Percentiles rank a stretch among this genome's conserved stretches.
Conservation (phyloP, 2,113 vertebrate genomes). For the Recurvirostra avosetta region DNA sequence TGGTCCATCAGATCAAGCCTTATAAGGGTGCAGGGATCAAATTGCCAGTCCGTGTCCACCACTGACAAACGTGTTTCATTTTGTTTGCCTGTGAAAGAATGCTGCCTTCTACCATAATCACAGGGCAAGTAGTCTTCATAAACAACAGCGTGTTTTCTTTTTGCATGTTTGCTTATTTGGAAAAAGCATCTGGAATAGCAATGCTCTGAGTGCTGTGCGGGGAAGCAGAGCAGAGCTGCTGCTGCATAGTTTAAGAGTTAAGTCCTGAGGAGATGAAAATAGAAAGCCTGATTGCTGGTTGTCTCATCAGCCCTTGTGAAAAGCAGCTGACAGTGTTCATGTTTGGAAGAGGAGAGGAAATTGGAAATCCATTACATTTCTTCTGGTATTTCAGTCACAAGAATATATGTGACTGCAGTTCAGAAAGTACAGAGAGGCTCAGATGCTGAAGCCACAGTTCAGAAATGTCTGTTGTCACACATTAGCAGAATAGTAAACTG, state of each 20-base stretch:
- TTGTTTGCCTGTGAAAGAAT: neutral
- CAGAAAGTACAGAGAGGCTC: neutral
- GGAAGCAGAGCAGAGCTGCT: neutral
- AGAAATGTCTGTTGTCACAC: neutral
- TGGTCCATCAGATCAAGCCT: neutral
- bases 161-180: neutral
- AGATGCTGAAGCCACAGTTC: neutral
- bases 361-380: slow-evolving; percentile 31
- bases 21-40: neutral
- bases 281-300: slow-evolving; percentile 57
- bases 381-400: neutral
- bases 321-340: slow-evolving; percentile 43
- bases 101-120: neutral
- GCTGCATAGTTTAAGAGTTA: slow-evolving; percentile 15
- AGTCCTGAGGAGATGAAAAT: slow-evolving; percentile 43
- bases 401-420: neutral
- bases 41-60: neutral
- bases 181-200: neutral
- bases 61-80: neutral
- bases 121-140: neutral
- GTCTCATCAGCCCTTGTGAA: slow-evolving; percentile 57
- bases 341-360: slow-evolving; percentile 42
- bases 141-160: neutral
- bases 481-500: neutral
- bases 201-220: neutral